Conservation (phyloP, 2,797 vertebrate species). For the Glyptemys insculpta region DNA sequence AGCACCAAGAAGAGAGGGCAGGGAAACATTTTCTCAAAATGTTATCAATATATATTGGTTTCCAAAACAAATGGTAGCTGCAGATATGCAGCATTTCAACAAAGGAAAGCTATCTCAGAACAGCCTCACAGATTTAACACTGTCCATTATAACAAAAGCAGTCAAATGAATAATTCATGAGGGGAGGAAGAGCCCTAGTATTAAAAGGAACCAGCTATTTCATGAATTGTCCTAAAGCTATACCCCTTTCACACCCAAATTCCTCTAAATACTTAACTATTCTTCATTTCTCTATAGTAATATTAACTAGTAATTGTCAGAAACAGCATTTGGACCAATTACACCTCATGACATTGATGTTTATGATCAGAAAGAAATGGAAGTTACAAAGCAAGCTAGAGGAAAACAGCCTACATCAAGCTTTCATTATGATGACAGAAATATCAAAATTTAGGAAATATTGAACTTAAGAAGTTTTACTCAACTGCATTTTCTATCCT, state of each 20-base stretch:
- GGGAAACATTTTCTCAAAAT: constrained; percentile 56
- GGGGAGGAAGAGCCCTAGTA: constrained; percentile 62
- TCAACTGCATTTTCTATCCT: background rate
- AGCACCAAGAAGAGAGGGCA: background rate
- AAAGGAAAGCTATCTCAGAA: constrained; percentile 75
- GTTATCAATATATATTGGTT: constrained; percentile 67
- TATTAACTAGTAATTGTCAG: constrained; percentile 17
- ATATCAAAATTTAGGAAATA: constrained; percentile 2
- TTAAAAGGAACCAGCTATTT: constrained; percentile 65
- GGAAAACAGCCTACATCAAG: background rate
- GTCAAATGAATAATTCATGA: constrained; percentile 81
- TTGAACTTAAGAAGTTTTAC: constrained; percentile 16
- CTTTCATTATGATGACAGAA: background rate
- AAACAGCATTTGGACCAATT: constrained; percentile 7
- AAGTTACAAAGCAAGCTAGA: background rate
- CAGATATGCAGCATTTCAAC: constrained; percentile 68
- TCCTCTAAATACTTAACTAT: constrained; percentile 53
- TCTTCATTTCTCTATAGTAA: constrained; percentile 49
- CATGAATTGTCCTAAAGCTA: constrained; percentile 52
- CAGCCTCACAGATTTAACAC: constrained; percentile 70
- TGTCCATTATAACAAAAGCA: constrained; percentile 81
- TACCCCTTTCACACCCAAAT: constrained; percentile 44
- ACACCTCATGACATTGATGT: background rate
- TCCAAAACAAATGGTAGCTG: constrained; percentile 72
- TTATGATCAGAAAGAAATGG: constrained; percentile 13